Evolutionary conservation across 2,113 vertebrate genomes (phyloP), one percentile per base, ranked within the genome.

Genomic region (Brachyhypopomus occidentalis): DNA sequence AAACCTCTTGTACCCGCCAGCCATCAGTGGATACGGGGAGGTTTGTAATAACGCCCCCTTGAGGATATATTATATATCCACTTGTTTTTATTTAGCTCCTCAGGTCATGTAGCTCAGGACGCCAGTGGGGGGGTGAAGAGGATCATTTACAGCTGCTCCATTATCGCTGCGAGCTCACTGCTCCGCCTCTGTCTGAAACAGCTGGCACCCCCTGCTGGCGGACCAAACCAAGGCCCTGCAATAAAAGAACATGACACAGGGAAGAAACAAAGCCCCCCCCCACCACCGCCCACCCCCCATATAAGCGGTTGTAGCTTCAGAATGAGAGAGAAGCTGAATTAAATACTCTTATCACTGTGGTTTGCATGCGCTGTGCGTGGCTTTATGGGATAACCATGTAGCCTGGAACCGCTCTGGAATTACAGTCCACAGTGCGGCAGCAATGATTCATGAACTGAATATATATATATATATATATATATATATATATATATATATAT

Each of bases 1-100:
- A 85, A 86, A 84, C 75, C 59, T 58, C 36, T 56, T 86, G 84
- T 83, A 74, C 62, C 30, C 38, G 22, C 41, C 48, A 67, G 27
- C 56, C 25, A 59, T 66, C 41, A 75, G 34, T n/a, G 75, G 66
- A 77, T 17, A 63, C 55, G 67, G 70, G 55, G 34, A 79, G 62
- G 71, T 85, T 64, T 85, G 64, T 84, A 87, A 83, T 83, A 60
- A 79, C 38, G 52, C 41, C 45, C 76, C 52, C 72, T 72, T 6
- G 71, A 86, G 78, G 78, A 78, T 17, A 3, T 71, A 64, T 86
- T 81, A 80, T 76, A 83, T 27, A 23, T 63, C 78, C 25, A 70
- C 75, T 78, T 82, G 36, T 79, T 81, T 83, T 60, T 78, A 77
- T 78, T 72, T 78, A 78, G 62, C 34, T 45, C 34, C 56, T 19